These are phyloP conservation scores for Lasioglossum figueresi DNA, from an alignment of 2,888 invertebrate species.

Conservation along the genomic window DNA sequence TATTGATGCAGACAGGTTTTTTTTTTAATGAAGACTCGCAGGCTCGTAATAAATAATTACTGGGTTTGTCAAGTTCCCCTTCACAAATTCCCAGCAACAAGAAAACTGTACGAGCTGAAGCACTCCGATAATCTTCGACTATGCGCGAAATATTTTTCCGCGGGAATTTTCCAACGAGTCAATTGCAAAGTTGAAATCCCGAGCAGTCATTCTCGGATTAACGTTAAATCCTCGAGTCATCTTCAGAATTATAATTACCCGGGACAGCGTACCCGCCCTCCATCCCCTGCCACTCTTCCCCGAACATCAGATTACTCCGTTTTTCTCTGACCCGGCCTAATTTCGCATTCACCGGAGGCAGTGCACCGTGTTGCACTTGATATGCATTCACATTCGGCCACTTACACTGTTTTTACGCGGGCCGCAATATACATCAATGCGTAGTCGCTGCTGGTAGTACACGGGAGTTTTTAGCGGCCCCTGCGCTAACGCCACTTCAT, in stretches of 20 bases:
- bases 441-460: constrained; percentile 43
- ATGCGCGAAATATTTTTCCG: neutral
- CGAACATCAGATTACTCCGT: constrained; percentile 23
- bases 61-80: too few species aligned
- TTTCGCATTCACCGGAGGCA: constrained; percentile 53
- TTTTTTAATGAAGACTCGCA: neutral
- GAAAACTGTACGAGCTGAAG: neutral
- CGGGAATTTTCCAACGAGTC: constrained; percentile 11
- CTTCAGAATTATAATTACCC: constrained; percentile 29
- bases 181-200: neutral
- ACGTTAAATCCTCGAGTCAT: constrained; percentile 12
- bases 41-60: neutral
- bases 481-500: constrained; percentile 62
- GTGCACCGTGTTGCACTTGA: constrained; percentile 48
- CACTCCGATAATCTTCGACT: neutral
- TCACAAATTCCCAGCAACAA: neutral
- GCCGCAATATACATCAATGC: constrained; percentile 54
- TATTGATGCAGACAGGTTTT: neutral
- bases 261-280: neutral
- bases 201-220: constrained; percentile 20
- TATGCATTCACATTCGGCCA: constrained; percentile 54
- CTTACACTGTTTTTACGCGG: constrained; percentile 49
- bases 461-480: constrained; percentile 46
- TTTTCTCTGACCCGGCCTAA: constrained; percentile 33
- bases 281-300: too few species aligned